A percentile compares a stretch with the other conserved stretches of the same genome.
phyloP scores from a whole-genome alignment of 2,888 invertebrate species.

The Leuctra nigra region DNA sequence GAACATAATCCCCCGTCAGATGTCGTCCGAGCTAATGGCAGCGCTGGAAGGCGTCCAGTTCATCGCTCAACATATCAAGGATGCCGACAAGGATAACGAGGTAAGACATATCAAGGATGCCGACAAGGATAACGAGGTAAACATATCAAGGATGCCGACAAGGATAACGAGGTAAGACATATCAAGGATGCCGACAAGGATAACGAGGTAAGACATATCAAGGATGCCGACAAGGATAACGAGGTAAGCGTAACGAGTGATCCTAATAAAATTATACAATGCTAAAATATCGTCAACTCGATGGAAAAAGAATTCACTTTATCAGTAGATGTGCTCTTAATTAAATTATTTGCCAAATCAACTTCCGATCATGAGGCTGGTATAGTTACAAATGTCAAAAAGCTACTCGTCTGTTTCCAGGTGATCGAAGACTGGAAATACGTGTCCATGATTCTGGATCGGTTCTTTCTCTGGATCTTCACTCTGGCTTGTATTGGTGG shows the following conservation, averaged over 20 bases:
- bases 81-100: slow-evolving; percentile 92
- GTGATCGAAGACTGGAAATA: slow-evolving; percentile 98
- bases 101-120: too few relatives aligned
- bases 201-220: slow-evolving; percentile 86
- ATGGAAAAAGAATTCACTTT: too few relatives aligned
- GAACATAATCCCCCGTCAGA: slow-evolving; percentile 69
- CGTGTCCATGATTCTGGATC: slow-evolving; percentile 94
- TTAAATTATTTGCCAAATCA: too few relatives aligned
- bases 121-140: too few relatives aligned
- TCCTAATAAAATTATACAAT: too few relatives aligned
- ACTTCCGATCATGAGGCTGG: too few relatives aligned
- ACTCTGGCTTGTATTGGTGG: slow-evolving; percentile 92
- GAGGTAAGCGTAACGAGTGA: too few relatives aligned
- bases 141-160: slow-evolving; percentile 95
- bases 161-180: slow-evolving; percentile 88
- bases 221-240: too few relatives aligned
- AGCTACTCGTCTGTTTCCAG: too few relatives aligned
- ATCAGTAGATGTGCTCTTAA: too few relatives aligned
- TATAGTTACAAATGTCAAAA: too few relatives aligned
- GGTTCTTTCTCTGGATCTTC: slow-evolving; percentile 94
- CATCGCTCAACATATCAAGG: slow-evolving; percentile 96
- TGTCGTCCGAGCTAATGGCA: slow-evolving; percentile 82
- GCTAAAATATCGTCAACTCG: too few relatives aligned
- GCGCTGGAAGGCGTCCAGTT: slow-evolving; percentile 92
- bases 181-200: slow-evolving; percentile 95